A percentile compares a stretch with the other conserved stretches of the same genome.
Evolutionary conservation across 2,888 invertebrate species (phyloP).

Genomic region (Epistrophella euchroma): DNA sequence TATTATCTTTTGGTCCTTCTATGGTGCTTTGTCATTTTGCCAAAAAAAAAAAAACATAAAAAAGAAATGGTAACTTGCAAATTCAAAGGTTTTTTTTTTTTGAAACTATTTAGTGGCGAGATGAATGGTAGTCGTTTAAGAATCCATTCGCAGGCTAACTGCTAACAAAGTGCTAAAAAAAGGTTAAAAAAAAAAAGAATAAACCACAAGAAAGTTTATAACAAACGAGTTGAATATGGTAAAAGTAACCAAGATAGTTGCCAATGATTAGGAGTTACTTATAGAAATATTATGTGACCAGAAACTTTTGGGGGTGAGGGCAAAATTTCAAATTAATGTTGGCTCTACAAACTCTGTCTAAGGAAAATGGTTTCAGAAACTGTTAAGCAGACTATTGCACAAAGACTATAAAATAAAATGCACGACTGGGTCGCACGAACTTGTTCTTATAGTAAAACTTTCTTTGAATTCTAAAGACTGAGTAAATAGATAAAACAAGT

Average conservation of each 20-base stretch:
- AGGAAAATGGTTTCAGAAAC: not conserved
- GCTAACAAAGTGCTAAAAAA: constrained; percentile 3
- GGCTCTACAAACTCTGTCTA: not conserved
- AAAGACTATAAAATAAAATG: too few species aligned
- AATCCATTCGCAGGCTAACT: constrained; percentile 14
- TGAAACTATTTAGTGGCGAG: not conserved
- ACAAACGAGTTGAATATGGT: constrained; percentile 7
- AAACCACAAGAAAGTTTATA: not conserved
- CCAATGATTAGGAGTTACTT: not conserved
- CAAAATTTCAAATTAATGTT: not conserved
- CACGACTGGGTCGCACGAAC: too few species aligned
- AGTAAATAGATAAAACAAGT: too few species aligned
- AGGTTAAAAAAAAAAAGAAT: constrained; percentile 9
- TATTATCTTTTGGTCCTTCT: constrained; percentile 23
- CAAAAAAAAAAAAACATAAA: not conserved
- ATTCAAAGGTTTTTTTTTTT: not conserved
- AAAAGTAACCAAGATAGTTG: not conserved
- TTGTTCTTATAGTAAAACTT: too few species aligned
- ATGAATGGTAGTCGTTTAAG: constrained; percentile 2
- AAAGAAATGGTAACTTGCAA: not conserved
- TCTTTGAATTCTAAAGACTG: too few species aligned
- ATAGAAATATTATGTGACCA: not conserved
- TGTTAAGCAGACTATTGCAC: not conserved
- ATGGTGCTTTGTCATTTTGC: constrained; percentile 26
- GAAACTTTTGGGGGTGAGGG: not conserved